Evolutionary conservation across 2,797 vertebrate genomes (phyloP).

Genomic region (Anisognathus igniventris): DNA sequence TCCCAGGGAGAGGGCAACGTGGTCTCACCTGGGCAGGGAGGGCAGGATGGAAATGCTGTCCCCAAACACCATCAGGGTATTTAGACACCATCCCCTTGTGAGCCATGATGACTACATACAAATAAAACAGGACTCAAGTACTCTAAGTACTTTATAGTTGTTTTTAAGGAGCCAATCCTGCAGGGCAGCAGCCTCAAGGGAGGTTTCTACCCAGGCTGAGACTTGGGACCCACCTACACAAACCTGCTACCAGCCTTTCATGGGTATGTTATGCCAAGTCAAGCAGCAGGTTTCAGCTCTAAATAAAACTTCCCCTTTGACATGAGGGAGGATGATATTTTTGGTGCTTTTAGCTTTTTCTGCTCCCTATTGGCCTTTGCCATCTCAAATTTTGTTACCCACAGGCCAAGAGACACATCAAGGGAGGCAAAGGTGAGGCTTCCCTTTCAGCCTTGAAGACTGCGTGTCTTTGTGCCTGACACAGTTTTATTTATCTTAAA

Average conservation of each 20-base stretch:
- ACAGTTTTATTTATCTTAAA: background rate
- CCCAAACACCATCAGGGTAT: background rate
- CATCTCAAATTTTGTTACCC: background rate
- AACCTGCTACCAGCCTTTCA: background rate
- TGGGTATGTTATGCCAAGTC: background rate
- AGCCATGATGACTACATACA: background rate
- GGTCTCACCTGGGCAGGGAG: background rate
- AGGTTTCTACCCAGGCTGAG: background rate
- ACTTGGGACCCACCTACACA: background rate
- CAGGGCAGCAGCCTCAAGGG: rapidly evolving
- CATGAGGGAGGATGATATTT: background rate
- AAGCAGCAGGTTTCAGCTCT: background rate
- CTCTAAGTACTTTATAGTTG: background rate
- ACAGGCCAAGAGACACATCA: background rate
- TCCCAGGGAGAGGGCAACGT: background rate
- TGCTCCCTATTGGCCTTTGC: background rate
- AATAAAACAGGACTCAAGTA: background rate
- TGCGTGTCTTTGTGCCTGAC: background rate
- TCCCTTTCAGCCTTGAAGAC: background rate
- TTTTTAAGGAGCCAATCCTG: background rate
- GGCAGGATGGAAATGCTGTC: background rate
- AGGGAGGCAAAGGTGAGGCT: background rate
- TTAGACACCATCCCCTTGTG: background rate
- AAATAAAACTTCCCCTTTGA: background rate
- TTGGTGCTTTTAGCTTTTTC: background rate